Conservation (phyloP, 2,888 invertebrate species). For the Drosophila anceps region DNA sequence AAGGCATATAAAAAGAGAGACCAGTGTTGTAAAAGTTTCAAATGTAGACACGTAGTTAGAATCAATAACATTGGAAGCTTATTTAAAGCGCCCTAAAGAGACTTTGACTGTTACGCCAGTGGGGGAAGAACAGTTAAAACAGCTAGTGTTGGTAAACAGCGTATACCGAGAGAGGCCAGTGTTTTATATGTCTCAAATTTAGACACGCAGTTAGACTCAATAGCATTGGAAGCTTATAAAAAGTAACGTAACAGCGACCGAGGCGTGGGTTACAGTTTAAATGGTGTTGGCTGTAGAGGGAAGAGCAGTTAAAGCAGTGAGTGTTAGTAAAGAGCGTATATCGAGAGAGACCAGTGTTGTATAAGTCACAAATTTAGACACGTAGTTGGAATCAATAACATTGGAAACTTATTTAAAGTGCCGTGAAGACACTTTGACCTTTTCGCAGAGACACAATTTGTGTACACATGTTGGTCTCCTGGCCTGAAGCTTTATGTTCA, state of each 20-base stretch:
- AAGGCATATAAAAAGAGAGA: background rate
- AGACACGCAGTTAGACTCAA: too few species aligned
- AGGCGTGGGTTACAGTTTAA: conserved; percentile 53
- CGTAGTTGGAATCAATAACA: background rate
- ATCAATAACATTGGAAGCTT: too few species aligned
- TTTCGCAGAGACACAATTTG: conserved; percentile 3
- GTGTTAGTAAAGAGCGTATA: background rate
- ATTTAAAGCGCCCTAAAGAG: background rate
- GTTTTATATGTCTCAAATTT: too few species aligned
- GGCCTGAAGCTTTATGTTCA: conserved; percentile 14
- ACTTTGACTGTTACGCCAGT: conserved; percentile 23
- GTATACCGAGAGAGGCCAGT: too few species aligned
- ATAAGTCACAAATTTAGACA: background rate
- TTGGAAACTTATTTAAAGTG: background rate
- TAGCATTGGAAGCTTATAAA: too few species aligned
- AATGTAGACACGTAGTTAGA: background rate
- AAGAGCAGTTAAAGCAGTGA: background rate
- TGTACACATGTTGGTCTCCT: conserved; percentile 27
- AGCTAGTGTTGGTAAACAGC: too few species aligned
- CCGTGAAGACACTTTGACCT: conserved; percentile 11
- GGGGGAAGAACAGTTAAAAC: too few species aligned
- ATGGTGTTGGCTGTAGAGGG: conserved; percentile 26
- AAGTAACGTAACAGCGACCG: too few species aligned
- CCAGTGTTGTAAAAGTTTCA: background rate
- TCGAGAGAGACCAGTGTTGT: too few species aligned